phyloP scores from a whole-genome alignment of 2,888 invertebrate genomes.

The Lasius platythorax region DNA sequence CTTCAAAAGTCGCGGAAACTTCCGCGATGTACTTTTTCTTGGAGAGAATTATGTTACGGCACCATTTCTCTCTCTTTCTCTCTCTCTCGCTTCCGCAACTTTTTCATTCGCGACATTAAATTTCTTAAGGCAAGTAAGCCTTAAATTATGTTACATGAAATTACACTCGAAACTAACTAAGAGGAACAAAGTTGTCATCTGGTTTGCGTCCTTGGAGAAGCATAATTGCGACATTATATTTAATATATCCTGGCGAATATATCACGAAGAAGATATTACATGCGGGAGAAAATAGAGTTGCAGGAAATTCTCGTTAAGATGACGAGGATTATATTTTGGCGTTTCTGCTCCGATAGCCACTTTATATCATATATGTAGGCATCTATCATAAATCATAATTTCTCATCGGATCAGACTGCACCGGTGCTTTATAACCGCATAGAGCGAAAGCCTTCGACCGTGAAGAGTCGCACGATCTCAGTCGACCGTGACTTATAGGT shows the following conservation, averaged over 20 bases:
- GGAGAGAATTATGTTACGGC: conserved; percentile 28
- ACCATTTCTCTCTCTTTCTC: neutral
- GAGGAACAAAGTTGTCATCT: conserved; percentile 30
- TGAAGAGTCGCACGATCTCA: conserved; percentile 55
- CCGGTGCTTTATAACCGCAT: conserved; percentile 51
- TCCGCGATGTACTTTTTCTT: conserved; percentile 31
- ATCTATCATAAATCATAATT: conserved; percentile 53
- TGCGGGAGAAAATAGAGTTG: neutral
- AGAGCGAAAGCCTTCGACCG: conserved; percentile 53
- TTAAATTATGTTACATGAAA: conserved; percentile 33
- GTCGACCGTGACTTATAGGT: conserved; percentile 53
- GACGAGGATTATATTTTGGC: conserved; percentile 39
- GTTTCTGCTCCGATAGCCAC: conserved; percentile 36
- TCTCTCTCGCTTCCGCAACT: conserved; percentile 3
- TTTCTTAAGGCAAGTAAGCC: conserved; percentile 32
- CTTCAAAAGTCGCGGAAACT: conserved; percentile 41
- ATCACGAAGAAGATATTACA: conserved; percentile 19
- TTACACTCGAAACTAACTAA: conserved; percentile 12
- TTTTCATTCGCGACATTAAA: conserved; percentile 41
- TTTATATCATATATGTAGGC: conserved; percentile 34
- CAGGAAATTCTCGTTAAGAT: conserved; percentile 5
- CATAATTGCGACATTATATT: conserved; percentile 9
- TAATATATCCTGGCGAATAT: neutral
- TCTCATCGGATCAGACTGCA: conserved; percentile 52
- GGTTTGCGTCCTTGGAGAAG: neutral